A percentile compares a stretch with the other conserved stretches of the same genome.
Conservation (phyloP, 1,140 invertebrate genomes). For the Brachystomella parvula region DNA sequence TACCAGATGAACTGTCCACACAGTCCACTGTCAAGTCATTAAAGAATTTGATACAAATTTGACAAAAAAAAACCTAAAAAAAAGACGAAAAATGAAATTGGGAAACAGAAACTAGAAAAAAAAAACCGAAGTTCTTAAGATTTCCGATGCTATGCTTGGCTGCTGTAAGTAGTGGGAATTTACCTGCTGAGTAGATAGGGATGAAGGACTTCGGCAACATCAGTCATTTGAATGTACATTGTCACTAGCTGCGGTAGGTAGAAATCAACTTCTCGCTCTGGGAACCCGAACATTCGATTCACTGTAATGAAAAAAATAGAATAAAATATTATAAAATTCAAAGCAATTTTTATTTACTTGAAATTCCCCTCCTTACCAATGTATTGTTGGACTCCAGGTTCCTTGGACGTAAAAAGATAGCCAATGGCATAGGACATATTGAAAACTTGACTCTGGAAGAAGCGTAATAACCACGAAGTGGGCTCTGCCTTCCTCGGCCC, state of each 20-base stretch:
- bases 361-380: constrained; percentile 57
- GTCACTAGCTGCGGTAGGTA: constrained; percentile 95
- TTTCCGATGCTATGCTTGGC: no score
- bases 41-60: no score
- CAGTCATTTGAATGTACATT: constrained; percentile 97
- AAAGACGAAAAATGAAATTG: no score
- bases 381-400: constrained; percentile 91
- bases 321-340: not conserved
- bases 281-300: constrained; percentile 93
- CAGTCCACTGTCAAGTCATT: no score
- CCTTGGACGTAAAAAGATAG: constrained; percentile 97
- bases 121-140: no score
- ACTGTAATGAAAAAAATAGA: constrained; percentile 44
- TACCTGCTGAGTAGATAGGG: constrained; percentile 88
- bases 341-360: not conserved
- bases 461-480: constrained; percentile 63
- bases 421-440: constrained; percentile 96
- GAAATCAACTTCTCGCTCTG: constrained; percentile 85
- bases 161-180: no score
- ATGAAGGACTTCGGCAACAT: constrained; percentile 88
- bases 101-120: no score
- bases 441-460: constrained; percentile 95
- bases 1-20: no score
- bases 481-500: constrained; percentile 22
- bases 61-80: no score